phyloP scores from a whole-genome alignment of 2,113 vertebrate species.

The Corynorhinus townsendii region DNA sequence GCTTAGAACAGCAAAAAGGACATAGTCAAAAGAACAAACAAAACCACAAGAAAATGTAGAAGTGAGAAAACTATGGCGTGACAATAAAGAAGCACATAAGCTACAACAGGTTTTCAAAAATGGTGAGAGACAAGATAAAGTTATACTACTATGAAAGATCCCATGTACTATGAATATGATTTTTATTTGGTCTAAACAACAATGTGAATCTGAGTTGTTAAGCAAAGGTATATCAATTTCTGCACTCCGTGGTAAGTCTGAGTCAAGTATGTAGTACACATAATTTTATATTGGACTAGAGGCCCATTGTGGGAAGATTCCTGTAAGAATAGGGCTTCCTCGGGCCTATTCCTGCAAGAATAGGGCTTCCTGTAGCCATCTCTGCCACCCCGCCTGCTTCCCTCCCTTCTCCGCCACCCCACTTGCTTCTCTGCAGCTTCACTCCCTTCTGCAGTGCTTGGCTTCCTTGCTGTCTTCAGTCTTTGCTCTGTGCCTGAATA shows the following conservation, averaged over 20 bases:
- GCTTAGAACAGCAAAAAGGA: not conserved
- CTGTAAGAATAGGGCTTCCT: too few relatives aligned
- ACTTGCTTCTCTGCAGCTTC: too few relatives aligned
- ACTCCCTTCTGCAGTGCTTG: too few relatives aligned
- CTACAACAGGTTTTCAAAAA: conserved; percentile 2
- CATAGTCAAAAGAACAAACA: not conserved
- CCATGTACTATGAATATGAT: not conserved
- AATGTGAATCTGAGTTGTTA: not conserved
- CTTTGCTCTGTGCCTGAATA: too few relatives aligned
- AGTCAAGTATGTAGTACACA: not conserved
- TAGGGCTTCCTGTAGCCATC: too few relatives aligned
- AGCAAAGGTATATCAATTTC: not conserved
- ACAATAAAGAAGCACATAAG: not conserved
- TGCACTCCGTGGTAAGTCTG: not conserved
- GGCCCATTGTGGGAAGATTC: too few relatives aligned
- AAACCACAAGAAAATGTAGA: not conserved
- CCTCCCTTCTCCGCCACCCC: too few relatives aligned
- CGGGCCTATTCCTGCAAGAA: too few relatives aligned
- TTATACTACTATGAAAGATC: not conserved
- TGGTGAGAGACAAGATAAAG: not conserved
- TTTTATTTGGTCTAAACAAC: not conserved
- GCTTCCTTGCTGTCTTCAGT: too few relatives aligned
- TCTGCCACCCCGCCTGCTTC: too few relatives aligned
- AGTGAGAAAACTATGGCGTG: not conserved
- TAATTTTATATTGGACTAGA: not conserved